These are phyloP conservation scores for Aphidoletes aphidimyza DNA, from an alignment of 2,888 invertebrate genomes.

Conservation along the genomic window DNA sequence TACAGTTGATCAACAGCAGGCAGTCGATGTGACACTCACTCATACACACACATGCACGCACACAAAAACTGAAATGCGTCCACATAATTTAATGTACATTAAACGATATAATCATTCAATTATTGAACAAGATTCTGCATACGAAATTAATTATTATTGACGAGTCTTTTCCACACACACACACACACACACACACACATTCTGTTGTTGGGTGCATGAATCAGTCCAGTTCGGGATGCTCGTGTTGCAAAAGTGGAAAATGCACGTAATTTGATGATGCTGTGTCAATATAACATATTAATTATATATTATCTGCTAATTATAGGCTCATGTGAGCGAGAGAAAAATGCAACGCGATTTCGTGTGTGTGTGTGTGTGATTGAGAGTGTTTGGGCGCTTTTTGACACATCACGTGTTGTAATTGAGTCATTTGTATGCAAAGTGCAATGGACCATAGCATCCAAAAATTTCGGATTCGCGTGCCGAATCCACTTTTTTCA, in stretches of 20 bases:
- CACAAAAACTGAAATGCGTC: background rate
- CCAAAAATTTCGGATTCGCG: too few relatives aligned
- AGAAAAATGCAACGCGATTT: too few relatives aligned
- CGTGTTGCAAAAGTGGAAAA: too few relatives aligned
- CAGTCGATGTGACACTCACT: too few relatives aligned
- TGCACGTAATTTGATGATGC: background rate
- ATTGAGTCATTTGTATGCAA: background rate
- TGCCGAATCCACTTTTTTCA: too few relatives aligned
- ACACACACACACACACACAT: too few relatives aligned
- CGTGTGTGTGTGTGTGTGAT: too few relatives aligned
- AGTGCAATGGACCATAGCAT: background rate
- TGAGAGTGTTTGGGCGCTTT: background rate
- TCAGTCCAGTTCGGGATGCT: too few relatives aligned
- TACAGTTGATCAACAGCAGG: too few relatives aligned
- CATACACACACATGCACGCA: background rate
- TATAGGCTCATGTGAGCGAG: background rate
- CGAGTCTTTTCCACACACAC: too few relatives aligned
- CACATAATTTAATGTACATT: background rate
- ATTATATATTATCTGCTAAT: background rate
- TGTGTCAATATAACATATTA: background rate
- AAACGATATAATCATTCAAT: constrained; percentile 3
- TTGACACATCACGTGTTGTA: background rate
- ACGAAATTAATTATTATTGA: background rate
- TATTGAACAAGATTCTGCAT: background rate
- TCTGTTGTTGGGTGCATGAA: too few relatives aligned